phyloP scores from a whole-genome alignment of 2,888 invertebrate genomes.

The Thymelicus acteon region DNA sequence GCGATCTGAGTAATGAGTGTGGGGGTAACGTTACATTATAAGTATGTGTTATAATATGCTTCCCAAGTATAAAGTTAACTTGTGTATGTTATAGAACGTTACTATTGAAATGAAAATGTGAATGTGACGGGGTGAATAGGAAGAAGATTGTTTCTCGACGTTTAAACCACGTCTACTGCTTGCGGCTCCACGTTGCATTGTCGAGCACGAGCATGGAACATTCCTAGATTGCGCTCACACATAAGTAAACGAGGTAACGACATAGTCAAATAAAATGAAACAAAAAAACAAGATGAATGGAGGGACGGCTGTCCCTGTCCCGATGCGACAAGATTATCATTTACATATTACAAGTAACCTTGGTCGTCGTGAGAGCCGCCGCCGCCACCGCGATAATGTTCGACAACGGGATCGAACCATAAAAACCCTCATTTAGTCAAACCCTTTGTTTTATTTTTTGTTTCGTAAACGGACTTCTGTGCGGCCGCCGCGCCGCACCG shows the following conservation, averaged over 20 bases:
- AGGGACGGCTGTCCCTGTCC: neutral
- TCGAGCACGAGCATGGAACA: no score
- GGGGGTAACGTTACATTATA: no score
- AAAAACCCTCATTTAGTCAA: slow-evolving; percentile 35
- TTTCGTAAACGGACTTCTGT: slow-evolving; percentile 31
- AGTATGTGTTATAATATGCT: no score
- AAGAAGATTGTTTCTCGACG: no score
- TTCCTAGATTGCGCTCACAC: neutral
- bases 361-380: neutral
- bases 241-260: neutral
- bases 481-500: slow-evolving; percentile 18
- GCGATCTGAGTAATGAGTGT: neutral
- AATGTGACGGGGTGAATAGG: no score
- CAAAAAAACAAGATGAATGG: slow-evolving; percentile 9
- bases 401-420: slow-evolving; percentile 31
- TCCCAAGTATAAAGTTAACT: no score
- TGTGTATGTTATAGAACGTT: no score
- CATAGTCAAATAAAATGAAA: neutral
- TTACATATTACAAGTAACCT: slow-evolving; percentile 19
- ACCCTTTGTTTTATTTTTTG: slow-evolving; percentile 28
- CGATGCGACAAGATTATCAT: slow-evolving; percentile 6
- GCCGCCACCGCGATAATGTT: slow-evolving; percentile 6
- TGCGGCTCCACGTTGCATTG: no score
- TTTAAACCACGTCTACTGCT: no score
- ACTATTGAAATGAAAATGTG: no score